Evolutionary conservation across 2,797 vertebrate genomes (phyloP).

Genomic region (Cyprinella venusta): DNA sequence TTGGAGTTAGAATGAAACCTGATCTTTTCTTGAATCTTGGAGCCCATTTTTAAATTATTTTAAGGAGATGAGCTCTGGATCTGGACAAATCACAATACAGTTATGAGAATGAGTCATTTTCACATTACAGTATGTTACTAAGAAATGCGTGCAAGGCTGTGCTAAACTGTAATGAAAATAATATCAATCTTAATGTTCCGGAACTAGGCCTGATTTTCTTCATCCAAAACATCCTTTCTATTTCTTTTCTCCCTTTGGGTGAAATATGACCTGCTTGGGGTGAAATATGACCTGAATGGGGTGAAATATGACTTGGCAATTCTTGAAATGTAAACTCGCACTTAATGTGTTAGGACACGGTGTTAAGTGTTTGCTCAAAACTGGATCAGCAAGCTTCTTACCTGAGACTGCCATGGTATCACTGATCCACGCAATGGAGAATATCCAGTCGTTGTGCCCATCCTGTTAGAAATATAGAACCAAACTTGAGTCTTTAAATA

Average conservation of each 20-base stretch:
- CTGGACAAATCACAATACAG: background rate
- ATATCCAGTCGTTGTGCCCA: constrained; percentile 99
- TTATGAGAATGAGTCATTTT: background rate
- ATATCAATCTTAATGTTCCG: background rate
- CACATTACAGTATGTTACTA: background rate
- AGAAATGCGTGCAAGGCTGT: background rate
- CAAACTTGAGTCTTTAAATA: constrained; percentile 32
- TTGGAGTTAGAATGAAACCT: too few species aligned
- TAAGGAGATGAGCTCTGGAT: too few species aligned
- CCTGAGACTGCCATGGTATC: constrained; percentile 98
- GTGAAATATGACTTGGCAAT: background rate
- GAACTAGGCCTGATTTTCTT: background rate
- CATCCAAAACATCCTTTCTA: background rate
- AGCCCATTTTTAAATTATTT: too few species aligned
- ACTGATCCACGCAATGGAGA: constrained; percentile 98
- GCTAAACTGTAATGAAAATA: background rate
- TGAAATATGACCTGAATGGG: background rate
- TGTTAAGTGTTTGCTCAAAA: constrained; percentile 14
- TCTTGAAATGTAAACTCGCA: background rate
- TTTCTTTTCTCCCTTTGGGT: background rate
- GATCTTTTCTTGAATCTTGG: too few species aligned
- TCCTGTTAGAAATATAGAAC: constrained; percentile 78
- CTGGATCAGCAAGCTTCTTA: constrained; percentile 69
- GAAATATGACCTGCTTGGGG: background rate
- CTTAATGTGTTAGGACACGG: background rate